Evolutionary conservation across 2,888 invertebrate species (phyloP).

Genomic region (Himalopsyche anomala): DNA sequence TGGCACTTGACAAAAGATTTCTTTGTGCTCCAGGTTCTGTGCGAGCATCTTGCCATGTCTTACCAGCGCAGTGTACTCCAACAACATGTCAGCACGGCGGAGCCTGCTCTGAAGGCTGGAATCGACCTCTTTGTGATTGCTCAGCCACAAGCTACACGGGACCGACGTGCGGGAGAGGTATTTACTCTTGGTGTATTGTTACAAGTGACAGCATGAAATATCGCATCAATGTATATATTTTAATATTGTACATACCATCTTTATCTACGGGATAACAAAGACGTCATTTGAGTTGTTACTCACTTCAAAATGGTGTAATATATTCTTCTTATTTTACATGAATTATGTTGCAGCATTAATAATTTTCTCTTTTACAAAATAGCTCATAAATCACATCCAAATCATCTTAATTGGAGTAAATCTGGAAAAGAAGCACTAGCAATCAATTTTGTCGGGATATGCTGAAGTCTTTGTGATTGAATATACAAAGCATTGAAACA

Average conservation of each 20-base stretch:
- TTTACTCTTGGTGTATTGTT: constrained; percentile 60
- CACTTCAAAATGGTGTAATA: too few relatives aligned
- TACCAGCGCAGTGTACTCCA: constrained; percentile 87
- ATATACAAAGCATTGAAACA: too few relatives aligned
- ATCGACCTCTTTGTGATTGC: constrained; percentile 95
- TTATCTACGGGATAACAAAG: too few relatives aligned
- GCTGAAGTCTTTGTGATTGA: too few relatives aligned
- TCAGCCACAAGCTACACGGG: constrained; percentile 92
- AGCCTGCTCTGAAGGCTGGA: constrained; percentile 95
- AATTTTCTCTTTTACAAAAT: too few relatives aligned
- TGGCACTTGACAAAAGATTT: not conserved
- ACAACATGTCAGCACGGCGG: constrained; percentile 95
- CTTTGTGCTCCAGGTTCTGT: constrained; percentile 83
- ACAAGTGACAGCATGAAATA: not conserved
- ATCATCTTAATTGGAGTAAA: too few relatives aligned
- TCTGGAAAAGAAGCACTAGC: too few relatives aligned
- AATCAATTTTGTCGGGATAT: too few relatives aligned
- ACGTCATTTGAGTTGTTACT: too few relatives aligned
- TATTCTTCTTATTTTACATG: too few relatives aligned
- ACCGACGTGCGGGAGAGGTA: constrained; percentile 92
- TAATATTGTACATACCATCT: not conserved
- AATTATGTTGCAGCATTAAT: too few relatives aligned
- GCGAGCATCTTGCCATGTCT: constrained; percentile 90
- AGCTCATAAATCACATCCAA: too few relatives aligned
- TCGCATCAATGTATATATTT: constrained; percentile 20